Evolutionary conservation across 2,113 vertebrate genomes (phyloP).

Genomic region (Nipponia nippon): DNA sequence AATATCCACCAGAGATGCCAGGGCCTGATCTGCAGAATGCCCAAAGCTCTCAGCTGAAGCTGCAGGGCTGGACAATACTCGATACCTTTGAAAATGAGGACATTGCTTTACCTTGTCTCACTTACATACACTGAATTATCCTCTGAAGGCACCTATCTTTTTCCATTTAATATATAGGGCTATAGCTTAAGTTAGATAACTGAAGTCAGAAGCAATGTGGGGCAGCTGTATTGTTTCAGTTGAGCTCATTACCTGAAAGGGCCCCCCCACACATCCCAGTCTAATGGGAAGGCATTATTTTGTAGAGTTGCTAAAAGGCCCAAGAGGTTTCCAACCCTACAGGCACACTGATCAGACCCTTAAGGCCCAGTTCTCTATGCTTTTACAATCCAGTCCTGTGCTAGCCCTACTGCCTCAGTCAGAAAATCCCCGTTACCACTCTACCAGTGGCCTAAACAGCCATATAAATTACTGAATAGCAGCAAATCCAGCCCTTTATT

Average conservation of each 20-base stretch:
- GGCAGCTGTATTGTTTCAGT: background rate
- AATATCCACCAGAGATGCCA: background rate
- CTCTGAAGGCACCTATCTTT: background rate
- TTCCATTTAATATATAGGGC: background rate
- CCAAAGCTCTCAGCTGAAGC: background rate
- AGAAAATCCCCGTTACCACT: background rate
- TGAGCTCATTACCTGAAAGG: background rate
- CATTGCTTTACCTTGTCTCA: background rate
- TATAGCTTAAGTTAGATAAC: background rate
- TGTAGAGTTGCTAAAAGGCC: background rate
- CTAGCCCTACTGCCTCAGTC: background rate
- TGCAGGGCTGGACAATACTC: background rate
- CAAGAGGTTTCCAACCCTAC: background rate
- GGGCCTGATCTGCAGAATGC: background rate
- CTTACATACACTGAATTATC: background rate
- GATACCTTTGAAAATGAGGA: background rate
- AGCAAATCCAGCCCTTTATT: background rate
- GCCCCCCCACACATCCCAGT: background rate
- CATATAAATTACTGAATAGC: background rate
- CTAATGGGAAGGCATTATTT: background rate
- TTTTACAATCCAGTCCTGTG: fast-evolving
- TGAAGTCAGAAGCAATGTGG: background rate
- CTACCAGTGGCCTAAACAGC: background rate
- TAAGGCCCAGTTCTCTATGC: fast-evolving
- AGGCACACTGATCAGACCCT: fast-evolving